phyloP scores from a whole-genome alignment of 2,797 vertebrate genomes.

The Gallinago stenura region DNA sequence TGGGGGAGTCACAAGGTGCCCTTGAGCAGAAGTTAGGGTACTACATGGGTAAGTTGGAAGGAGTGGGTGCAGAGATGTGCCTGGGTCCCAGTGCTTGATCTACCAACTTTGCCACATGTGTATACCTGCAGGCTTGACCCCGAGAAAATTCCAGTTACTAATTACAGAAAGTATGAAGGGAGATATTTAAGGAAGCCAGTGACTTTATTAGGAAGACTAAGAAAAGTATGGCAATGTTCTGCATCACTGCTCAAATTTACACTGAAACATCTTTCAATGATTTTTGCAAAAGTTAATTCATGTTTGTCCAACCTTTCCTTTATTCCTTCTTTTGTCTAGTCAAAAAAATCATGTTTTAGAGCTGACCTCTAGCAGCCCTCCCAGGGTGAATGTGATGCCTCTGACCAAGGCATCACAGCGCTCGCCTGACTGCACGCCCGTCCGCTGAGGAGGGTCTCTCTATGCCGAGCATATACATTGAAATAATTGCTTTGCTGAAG shows the following conservation, averaged over 20 bases:
- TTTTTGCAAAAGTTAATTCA: background rate
- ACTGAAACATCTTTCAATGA: background rate
- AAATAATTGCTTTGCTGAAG: conserved; percentile 35
- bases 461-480: background rate
- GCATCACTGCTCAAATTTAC: background rate
- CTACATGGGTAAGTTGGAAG: background rate
- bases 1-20: background rate
- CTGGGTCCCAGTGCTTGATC: background rate
- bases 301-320: background rate
- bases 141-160: background rate
- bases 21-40: background rate
- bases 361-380: background rate
- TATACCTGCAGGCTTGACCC: background rate
- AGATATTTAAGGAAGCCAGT: background rate
- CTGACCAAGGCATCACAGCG: background rate
- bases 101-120: background rate
- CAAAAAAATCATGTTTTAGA: background rate
- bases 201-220: background rate
- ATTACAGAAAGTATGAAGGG: background rate
- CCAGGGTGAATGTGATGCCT: background rate
- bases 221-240: background rate
- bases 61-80: background rate
- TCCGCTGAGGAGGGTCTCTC: background rate
- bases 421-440: background rate
- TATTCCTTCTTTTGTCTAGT: background rate